These are phyloP conservation scores for Paratrypauchen microcephalus DNA, from an alignment of 2,797 vertebrate species.

Conservation along the genomic window DNA sequence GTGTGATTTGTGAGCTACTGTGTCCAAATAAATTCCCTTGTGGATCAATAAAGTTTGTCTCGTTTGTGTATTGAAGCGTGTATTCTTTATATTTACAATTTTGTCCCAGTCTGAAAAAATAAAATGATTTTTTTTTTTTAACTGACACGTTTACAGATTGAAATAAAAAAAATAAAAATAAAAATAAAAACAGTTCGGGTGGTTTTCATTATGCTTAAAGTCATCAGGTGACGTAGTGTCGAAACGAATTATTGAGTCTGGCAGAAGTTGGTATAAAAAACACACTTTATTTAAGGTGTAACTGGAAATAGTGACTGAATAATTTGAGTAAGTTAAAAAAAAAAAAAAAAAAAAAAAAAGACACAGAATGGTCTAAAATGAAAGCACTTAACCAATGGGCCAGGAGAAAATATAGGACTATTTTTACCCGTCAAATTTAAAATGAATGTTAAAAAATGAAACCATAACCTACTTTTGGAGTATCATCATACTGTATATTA, in stretches of 20 bases:
- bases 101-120: not conserved
- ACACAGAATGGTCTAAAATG: not conserved
- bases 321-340: not conserved
- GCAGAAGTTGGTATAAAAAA: not conserved
- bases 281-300: not conserved
- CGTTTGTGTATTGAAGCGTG: no score
- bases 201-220: not conserved
- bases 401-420: no score
- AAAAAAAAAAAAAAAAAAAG: not conserved
- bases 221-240: constrained; percentile 1
- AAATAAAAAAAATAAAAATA: not conserved
- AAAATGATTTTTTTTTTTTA: no score
- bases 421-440: no score
- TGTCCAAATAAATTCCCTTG: no score
- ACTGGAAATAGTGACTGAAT: constrained; percentile 2
- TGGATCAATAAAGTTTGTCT: not conserved
- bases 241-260: not conserved
- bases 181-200: not conserved
- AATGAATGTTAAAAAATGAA: no score
- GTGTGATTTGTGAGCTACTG: no score
- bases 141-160: not conserved
- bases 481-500: no score
- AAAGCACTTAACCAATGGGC: not conserved
- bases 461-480: no score
- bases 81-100: no score